Percentiles rank a stretch among this genome's conserved stretches.
phyloP scores from a whole-genome alignment of 2,888 invertebrate genomes.

The Shargacucullia verbasci region DNA sequence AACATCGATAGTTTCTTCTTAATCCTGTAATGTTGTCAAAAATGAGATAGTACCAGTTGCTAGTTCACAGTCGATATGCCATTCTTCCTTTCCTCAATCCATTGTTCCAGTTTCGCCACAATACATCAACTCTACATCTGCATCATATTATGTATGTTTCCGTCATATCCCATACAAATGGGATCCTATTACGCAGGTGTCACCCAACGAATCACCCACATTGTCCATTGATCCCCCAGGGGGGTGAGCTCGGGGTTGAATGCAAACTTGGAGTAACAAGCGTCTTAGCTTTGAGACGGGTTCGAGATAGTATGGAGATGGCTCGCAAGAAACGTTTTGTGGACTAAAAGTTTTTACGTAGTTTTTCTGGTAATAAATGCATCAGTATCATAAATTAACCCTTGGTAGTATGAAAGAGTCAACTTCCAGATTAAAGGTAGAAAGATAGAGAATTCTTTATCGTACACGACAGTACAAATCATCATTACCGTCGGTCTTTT shows the following conservation, averaged over 20 bases:
- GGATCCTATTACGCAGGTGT: constrained; percentile 69
- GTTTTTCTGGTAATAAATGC: no score
- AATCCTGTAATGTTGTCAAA: no score
- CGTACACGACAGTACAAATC: no score
- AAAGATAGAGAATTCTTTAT: no score
- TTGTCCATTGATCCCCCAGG: constrained; percentile 70
- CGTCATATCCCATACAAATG: constrained; percentile 56
- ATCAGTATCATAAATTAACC: no score
- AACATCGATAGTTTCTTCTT: no score
- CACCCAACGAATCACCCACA: constrained; percentile 68
- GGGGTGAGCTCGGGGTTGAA: constrained; percentile 66
- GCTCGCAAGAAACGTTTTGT: constrained; percentile 14
- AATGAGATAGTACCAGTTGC: no score
- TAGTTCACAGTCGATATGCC: no score
- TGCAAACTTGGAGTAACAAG: constrained; percentile 84
- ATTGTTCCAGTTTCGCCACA: constrained; percentile 7
- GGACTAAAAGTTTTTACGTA: no score
- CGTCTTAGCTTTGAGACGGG: constrained; percentile 65
- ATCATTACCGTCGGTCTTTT: no score
- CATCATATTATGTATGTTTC: constrained; percentile 24
- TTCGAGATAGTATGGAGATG: constrained; percentile 52
- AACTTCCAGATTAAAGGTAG: no score
- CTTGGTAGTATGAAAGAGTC: no score
- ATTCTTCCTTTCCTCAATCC: background rate
- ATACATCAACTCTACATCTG: constrained; percentile 7